A percentile compares a stretch with the other conserved stretches of the same genome.
Evolutionary conservation across 2,888 invertebrate genomes (phyloP).

Genomic region (Acanthococcus lagerstroemiae): DNA sequence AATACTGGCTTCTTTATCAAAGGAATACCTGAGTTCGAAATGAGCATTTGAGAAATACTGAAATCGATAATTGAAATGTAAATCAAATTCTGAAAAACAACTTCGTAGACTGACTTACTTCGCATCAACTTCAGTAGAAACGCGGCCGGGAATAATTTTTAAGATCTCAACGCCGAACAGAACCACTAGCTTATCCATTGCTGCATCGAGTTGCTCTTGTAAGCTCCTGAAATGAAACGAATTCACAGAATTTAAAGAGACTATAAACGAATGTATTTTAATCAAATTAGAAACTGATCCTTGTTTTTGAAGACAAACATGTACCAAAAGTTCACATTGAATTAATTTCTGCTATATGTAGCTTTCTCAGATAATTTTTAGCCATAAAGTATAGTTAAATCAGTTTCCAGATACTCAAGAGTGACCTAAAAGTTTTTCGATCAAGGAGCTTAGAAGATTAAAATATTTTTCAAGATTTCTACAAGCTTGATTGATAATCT

Average conservation of each 20-base stretch:
- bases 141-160: conserved; percentile 92
- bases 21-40: conserved; percentile 80
- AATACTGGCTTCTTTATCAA: conserved; percentile 84
- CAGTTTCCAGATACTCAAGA: too few species aligned
- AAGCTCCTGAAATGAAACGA: conserved; percentile 47
- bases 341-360: too few species aligned
- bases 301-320: too few species aligned
- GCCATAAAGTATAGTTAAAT: too few species aligned
- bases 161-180: conserved; percentile 94
- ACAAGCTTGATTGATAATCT: too few species aligned
- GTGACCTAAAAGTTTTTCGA: too few species aligned
- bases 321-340: too few species aligned
- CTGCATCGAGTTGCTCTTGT: conserved; percentile 66
- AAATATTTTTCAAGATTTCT: too few species aligned
- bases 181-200: conserved; percentile 89
- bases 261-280: not conserved
- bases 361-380: too few species aligned
- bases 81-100: not conserved
- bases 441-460: too few species aligned
- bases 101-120: conserved; percentile 46
- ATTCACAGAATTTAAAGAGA: not conserved
- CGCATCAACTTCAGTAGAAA: conserved; percentile 94
- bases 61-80: not conserved
- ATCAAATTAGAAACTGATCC: too few species aligned
- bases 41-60: not conserved